Evolutionary conservation across 2,797 vertebrate genomes (phyloP).

Genomic region (Bothrops alternatus): DNA sequence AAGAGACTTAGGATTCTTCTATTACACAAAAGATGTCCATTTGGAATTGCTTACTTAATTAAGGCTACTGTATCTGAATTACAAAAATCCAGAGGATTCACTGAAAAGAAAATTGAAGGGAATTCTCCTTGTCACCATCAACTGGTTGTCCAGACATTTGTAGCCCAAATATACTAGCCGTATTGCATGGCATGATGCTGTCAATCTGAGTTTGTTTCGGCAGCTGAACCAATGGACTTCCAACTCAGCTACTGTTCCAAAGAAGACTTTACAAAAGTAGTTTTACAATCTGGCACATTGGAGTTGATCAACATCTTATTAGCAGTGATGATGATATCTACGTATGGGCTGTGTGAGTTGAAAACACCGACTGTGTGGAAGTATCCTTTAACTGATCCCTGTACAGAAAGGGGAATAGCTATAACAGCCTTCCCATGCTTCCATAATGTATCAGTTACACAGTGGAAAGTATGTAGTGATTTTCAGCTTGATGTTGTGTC

Average conservation of each 20-base stretch:
- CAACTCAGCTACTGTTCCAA: neutral
- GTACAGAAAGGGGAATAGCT: neutral
- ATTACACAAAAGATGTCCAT: neutral
- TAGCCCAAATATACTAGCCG: neutral
- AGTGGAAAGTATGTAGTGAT: neutral
- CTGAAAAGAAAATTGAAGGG: neutral
- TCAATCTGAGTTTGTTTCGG: neutral
- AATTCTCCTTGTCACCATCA: neutral
- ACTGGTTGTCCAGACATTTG: neutral
- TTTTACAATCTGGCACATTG: neutral
- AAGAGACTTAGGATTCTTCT: neutral
- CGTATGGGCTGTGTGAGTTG: neutral
- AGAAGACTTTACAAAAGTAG: neutral
- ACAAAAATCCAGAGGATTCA: neutral
- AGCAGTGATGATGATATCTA: neutral
- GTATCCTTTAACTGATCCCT: neutral
- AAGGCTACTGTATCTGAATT: neutral
- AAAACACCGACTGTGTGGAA: neutral
- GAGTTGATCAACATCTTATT: neutral
- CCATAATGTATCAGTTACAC: neutral
- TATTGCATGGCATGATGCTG: neutral
- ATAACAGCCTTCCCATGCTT: neutral
- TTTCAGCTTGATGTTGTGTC: neutral
- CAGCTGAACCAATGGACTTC: neutral
- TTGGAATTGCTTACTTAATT: neutral